phyloP scores from a whole-genome alignment of 35 echinoderm and acorn worm genomes.

The Patiria miniata region DNA sequence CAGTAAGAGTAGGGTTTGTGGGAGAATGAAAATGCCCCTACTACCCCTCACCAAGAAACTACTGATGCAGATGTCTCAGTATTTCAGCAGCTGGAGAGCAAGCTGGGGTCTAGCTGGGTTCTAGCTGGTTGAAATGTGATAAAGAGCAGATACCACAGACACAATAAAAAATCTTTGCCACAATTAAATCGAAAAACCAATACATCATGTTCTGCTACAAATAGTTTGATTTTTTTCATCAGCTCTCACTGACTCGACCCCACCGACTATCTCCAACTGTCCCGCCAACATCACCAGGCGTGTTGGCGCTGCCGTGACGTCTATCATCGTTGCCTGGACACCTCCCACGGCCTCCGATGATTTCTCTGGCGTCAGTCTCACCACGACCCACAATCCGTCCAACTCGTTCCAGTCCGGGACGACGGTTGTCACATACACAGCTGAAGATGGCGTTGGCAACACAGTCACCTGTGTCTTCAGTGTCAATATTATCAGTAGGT shows the following conservation, averaged over 20 bases:
- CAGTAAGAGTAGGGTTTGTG: too few relatives aligned
- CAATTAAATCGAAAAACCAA: too few relatives aligned
- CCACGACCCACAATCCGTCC: neutral
- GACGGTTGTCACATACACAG: constrained; percentile 13
- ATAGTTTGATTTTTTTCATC: neutral
- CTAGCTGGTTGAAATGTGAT: too few relatives aligned
- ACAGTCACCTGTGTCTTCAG: constrained; percentile 18
- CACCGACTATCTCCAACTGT: neutral
- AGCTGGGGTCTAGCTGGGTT: too few relatives aligned
- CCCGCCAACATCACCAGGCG: neutral
- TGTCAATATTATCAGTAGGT: constrained; percentile 26
- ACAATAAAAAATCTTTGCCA: too few relatives aligned
- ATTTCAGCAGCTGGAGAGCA: too few relatives aligned
- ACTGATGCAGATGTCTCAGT: too few relatives aligned
- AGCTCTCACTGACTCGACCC: neutral
- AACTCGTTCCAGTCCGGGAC: neutral
- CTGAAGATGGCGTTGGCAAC: constrained; percentile 30
- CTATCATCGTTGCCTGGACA: neutral
- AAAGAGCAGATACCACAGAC: too few relatives aligned
- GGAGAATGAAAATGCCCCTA: too few relatives aligned
- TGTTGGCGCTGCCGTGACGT: neutral
- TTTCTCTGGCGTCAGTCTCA: neutral
- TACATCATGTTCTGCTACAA: too few relatives aligned
- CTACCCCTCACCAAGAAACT: too few relatives aligned
- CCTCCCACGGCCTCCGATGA: constrained; percentile 22